Conservation (phyloP, 35 echinoderm and acorn worm species). For the Holothuria glaberrima region DNA sequence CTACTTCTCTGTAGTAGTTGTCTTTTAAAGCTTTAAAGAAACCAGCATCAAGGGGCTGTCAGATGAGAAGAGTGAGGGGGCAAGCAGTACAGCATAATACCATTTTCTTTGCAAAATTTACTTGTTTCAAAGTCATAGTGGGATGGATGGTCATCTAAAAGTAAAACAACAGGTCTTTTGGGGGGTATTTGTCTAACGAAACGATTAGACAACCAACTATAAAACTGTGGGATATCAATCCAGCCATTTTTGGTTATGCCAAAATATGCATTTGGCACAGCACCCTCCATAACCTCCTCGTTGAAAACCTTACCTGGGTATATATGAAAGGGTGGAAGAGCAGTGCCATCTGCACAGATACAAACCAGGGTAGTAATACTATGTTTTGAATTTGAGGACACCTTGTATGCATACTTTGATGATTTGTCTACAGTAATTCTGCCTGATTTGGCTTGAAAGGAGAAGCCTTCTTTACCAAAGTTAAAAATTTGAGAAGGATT, state of each 20-base stretch:
- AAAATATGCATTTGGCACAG: conserved; percentile 7
- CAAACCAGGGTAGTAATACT: conserved; percentile 41
- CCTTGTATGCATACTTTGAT: not conserved
- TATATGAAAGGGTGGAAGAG: conserved; percentile 24
- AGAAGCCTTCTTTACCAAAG: not conserved
- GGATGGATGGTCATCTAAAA: not conserved
- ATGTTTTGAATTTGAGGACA: not conserved
- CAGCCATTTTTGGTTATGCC: conserved; percentile 34
- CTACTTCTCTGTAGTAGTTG: too few species aligned
- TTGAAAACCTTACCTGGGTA: not conserved
- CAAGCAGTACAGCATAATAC: too few species aligned
- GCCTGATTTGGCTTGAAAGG: conserved; percentile 4
- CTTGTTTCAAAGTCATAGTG: too few species aligned
- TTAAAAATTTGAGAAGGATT: conserved; percentile 3
- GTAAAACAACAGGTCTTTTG: not conserved
- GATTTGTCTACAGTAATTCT: not conserved
- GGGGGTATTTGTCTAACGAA: conserved; percentile 41
- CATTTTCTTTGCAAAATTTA: too few species aligned
- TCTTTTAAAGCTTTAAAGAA: too few species aligned
- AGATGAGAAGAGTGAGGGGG: not conserved
- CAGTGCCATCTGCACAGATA: conserved; percentile 1
- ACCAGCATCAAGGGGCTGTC: too few species aligned
- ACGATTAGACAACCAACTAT: not conserved
- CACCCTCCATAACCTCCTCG: not conserved
- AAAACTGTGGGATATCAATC: conserved; percentile 22